Percentiles rank a stretch among this genome's conserved stretches.
Evolutionary conservation across 1,140 invertebrate species (phyloP).

Genomic region (Hypothenemus hampei): DNA sequence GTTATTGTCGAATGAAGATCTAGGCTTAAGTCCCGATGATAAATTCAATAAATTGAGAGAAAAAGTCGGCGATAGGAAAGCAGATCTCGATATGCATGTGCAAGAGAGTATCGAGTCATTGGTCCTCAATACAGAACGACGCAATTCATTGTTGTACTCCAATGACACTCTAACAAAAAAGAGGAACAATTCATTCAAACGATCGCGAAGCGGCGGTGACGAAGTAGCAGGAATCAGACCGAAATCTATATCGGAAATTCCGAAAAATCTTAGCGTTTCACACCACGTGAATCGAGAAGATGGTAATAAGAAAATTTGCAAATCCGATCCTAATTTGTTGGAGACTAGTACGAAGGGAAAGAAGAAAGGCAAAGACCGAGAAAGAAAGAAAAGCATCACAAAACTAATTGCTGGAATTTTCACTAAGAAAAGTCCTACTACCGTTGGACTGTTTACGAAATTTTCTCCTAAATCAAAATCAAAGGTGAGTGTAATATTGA

Average conservation of each 20-base stretch:
- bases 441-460: slow-evolving; percentile 50
- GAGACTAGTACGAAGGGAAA: slow-evolving; percentile 44
- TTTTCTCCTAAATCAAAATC: slow-evolving; percentile 62
- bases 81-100: slow-evolving; percentile 15
- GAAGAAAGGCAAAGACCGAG: slow-evolving; percentile 57
- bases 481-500: slow-evolving; percentile 51
- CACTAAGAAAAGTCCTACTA: slow-evolving; percentile 51
- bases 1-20: slow-evolving; percentile 60
- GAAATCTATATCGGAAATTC: slow-evolving; percentile 40
- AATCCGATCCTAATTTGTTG: slow-evolving; percentile 57
- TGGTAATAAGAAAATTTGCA: slow-evolving; percentile 43
- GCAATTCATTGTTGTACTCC: slow-evolving; percentile 31
- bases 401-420: slow-evolving; percentile 75
- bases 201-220: slow-evolving; percentile 37
- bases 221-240: slow-evolving; percentile 22
- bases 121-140: slow-evolving; percentile 32
- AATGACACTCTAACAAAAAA: slow-evolving; percentile 39
- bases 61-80: slow-evolving; percentile 30
- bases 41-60: slow-evolving; percentile 49
- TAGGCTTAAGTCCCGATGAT: slow-evolving; percentile 62
- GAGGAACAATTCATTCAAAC: slow-evolving; percentile 34
- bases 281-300: slow-evolving; percentile 1
- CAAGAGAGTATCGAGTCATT: slow-evolving; percentile 35
- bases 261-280: slow-evolving; percentile 8
- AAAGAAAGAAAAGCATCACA: slow-evolving; percentile 75